Percentiles rank a stretch among this genome's conserved stretches.
Conservation (phyloP, 2,113 vertebrate species). For the Burhinus bistriatus region DNA sequence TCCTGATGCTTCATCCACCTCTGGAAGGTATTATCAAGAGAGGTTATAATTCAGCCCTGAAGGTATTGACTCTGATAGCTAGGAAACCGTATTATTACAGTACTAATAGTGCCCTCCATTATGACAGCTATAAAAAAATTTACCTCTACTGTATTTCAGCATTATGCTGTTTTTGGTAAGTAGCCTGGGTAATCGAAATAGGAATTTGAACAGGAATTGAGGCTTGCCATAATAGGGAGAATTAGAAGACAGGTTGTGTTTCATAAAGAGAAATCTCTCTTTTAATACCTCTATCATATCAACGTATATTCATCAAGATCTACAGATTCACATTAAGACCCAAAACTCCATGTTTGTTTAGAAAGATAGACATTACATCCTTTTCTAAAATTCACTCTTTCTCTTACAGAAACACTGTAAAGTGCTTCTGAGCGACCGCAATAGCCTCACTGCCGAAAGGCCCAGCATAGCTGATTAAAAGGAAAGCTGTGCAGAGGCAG, state of each 20-base stretch:
- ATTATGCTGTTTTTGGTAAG: neutral
- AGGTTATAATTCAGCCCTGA: neutral
- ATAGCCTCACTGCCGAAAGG: neutral
- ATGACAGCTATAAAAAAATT: neutral
- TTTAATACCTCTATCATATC: neutral
- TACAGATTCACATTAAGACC: neutral
- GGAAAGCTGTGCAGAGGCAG: neutral
- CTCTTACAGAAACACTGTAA: neutral
- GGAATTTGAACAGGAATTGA: conserved; percentile 31
- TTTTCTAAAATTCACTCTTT: neutral
- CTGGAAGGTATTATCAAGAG: neutral
- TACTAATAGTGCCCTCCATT: neutral
- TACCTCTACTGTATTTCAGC: neutral
- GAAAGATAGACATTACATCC: neutral
- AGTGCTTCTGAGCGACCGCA: neutral
- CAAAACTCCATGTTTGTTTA: neutral
- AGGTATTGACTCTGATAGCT: neutral
- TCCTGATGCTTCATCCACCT: neutral
- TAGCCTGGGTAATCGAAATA: neutral
- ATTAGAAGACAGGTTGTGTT: neutral
- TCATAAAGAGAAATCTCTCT: neutral
- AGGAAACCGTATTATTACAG: neutral
- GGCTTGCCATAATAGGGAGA: neutral
- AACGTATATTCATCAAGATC: neutral
- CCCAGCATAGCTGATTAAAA: neutral